Evolutionary conservation across 2,888 invertebrate genomes (phyloP), one percentile per base, ranked within the genome.

Genomic region (Polyommatus icarus): DNA sequence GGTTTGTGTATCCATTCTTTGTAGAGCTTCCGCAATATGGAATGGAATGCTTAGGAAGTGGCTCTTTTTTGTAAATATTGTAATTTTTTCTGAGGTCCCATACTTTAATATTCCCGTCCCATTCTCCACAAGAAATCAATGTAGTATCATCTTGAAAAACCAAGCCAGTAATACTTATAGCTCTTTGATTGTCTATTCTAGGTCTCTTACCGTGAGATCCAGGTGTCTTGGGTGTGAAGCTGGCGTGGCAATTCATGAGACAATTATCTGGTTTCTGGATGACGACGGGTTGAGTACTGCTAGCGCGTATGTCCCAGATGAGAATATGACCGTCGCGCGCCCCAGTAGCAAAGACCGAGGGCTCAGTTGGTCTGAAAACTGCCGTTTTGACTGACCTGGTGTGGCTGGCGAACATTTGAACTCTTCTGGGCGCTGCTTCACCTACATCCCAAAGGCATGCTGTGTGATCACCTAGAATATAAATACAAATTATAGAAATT

Each of bases 11-110:
- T 0, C 97, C 97, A 84, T 95, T 95, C 81, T 91, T 92, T 0
- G 96, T 95, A 24, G 96, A 97, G 79, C 94, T 94, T 8, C 98
- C 97, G 59, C 95, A 95, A 87, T 98, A 97, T 0, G 96, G 96
- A 81, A 98, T 95, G 18, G 95, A 95, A 84, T 96, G 95, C 83
- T 96, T 96, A 0, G 98, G 96, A 71, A 96, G 85, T 0, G 98
- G 97, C 79, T 96, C 96, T 76, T 95, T 94, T 84, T 95, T 96
- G 83, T 95, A 95, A 5, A 93, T 93, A 15, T 95, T 95, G 87
- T 98, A 98, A 85, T 96, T 97, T 86, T 97, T 97, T 54, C 98
- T 93, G 46, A 98, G 87, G 89, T 99, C 98, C 98, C 98, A 98
- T 1, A 97, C 95, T 90, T 98, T 98, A 78, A 98, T 96, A 80